A percentile compares a stretch with the other conserved stretches of the same genome.
Evolutionary conservation across 2,113 vertebrate genomes (phyloP).

Genomic region (Dipodomys merriami): DNA sequence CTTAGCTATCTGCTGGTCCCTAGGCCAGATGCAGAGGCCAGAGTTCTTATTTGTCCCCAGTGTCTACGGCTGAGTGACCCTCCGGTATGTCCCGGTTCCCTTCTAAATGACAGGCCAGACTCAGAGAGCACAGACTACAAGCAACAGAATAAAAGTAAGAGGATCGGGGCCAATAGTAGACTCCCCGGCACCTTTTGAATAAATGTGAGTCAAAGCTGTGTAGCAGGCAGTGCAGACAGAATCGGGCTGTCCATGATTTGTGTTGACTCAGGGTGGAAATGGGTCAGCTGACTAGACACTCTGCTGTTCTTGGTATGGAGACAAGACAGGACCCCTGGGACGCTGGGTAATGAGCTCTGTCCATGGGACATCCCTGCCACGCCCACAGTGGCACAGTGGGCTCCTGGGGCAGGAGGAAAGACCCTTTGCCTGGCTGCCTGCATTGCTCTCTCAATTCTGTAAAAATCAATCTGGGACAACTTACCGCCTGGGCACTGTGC

Average conservation of each 20-base stretch:
- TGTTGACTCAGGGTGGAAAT: neutral
- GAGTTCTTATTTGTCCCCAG: too few relatives aligned
- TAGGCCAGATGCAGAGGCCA: too few relatives aligned
- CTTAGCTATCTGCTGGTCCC: neutral
- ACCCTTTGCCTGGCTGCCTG: fast-evolving
- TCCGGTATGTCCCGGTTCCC: neutral
- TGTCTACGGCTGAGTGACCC: too few relatives aligned
- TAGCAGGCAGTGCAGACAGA: neutral
- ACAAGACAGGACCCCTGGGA: neutral
- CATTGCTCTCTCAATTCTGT: fast-evolving
- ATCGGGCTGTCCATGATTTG: fast-evolving
- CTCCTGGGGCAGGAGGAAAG: fast-evolving
- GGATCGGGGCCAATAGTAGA: neutral
- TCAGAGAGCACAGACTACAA: too few relatives aligned
- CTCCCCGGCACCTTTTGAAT: neutral
- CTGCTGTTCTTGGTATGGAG: neutral
- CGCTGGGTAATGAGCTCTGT: fast-evolving
- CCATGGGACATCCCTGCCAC: fast-evolving
- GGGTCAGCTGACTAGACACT: neutral
- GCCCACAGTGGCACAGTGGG: neutral
- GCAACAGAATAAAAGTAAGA: neutral
- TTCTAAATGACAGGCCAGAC: neutral
- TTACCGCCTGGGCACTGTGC: fast-evolving
- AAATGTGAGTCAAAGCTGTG: neutral
- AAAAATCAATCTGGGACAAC: neutral